Base-by-base conservation (phyloP, 1,140 invertebrate genomes). In the Parasteatoda tepidariorum region DNA sequence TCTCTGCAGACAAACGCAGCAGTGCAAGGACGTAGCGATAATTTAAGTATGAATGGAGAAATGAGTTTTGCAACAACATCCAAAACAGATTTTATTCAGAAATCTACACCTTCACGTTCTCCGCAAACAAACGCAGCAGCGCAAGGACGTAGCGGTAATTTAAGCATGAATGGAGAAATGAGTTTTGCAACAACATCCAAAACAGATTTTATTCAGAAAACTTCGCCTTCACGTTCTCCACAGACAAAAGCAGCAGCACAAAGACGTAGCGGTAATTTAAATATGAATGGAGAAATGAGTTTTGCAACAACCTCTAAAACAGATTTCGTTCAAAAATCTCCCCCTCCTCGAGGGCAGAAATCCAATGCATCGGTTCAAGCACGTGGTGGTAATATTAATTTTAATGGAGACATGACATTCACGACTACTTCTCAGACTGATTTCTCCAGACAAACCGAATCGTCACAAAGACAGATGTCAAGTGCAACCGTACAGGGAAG, bases 61-160 rank as follows among this genome's bases (percentile, higher is more conserved):
- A 73, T 57, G 70, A 73, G 6, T 33, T 73, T 73, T n/a, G 2
- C 30, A 18, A 73, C 70, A 18, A 73, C 70, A 73, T 73, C 70
- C 13, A 26, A 73, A 33, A 57, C 70, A 9, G 70, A 73, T 30
- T 73, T 57, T 24, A 22, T 24, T 7, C 41, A n/a, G 0, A 41
- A 73, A 57, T 28, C 70, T 18, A 28, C 28, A 7, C 2, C 66
- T 11, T 54, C 7, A 18, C 41, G 15, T 15, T 48, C 18, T 18
- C 24, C 11, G 15, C 31, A 68, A 41, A 22, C 24, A 11, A 34
- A 34, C 13, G 31, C 34, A 41, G 26, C 31, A n/a, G n/a, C n/a
- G n/a, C n/a, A n/a, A n/a, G n/a, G n/a, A n/a, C n/a, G n/a, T n/a
- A n/a, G n/a, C n/a, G n/a, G n/a, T n/a, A n/a, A n/a, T n/a, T n/a